Evolutionary conservation across 2,888 invertebrate genomes (phyloP), one percentile per base, ranked within the genome.

Genomic region (Phoenoteleia sp.): DNA sequence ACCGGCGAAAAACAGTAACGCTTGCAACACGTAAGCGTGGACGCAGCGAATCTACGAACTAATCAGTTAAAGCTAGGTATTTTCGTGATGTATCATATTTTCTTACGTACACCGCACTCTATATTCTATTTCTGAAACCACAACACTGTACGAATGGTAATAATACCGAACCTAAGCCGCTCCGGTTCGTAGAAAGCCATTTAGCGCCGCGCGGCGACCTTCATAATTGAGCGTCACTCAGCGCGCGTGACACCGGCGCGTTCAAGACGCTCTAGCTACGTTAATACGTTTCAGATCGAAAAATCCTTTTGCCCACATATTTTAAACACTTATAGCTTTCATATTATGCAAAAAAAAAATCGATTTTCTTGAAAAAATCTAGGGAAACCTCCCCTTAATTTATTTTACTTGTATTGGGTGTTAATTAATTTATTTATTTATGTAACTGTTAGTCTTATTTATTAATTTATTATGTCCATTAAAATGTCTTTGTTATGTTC

Each of bases 301-400:
- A 54, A 17, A 69, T 69, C 69, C 69, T 69, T 69, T 69, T 23
- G 52, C 36, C 9, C 33, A 69, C 69, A 69, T 54, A 54, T 54
- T 39, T 15, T 69, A 36, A 3, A 69, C 54, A 54, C 23, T 36
- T 69, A n/a, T 54, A 54, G 39, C 69, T 69, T 69, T 54, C 23
- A 69, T 67, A n/a, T 33, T 27, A 67, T 67, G 42, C 25, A 67
- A 67, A 66, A 49, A 52, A 67, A 67, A n/a, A 56, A 27, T 36
- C 25, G 25, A 36, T 36, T 54, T 54, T 54, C 29, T 54, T 54
- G n/a, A 33, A 62, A 62, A 62, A 62, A 62, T 15, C 2, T 2
- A 45, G 25, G 27, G 17, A 62, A 25, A 45, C 60, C 39, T 60
- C 60, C 60, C 60, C 60, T 60, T 60, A 60, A 60, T n/a, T n/a